These are phyloP conservation scores for Corythornis vintsioides DNA, from an alignment of 2,113 vertebrate species.

Conservation along the genomic window DNA sequence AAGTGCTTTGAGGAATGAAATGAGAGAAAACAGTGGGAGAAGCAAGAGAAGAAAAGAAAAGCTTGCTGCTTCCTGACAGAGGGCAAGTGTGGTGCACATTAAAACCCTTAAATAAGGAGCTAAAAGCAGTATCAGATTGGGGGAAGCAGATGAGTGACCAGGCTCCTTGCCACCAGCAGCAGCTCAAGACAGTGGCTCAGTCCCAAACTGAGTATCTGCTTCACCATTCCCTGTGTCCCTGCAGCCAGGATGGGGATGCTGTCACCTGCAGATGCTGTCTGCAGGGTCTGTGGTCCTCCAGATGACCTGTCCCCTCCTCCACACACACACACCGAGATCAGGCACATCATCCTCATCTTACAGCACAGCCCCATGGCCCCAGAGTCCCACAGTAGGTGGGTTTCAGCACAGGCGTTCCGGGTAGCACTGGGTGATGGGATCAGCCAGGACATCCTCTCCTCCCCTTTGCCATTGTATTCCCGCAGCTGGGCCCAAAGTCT, in stretches of 20 bases:
- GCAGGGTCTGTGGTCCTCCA: not conserved
- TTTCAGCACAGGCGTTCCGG: not conserved
- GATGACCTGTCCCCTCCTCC: not conserved
- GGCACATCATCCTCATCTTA: not conserved
- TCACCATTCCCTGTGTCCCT: not conserved
- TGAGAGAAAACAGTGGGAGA: constrained; percentile 1
- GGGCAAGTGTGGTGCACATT: not conserved
- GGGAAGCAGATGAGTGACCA: not conserved
- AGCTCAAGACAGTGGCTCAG: not conserved
- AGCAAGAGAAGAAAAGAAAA: not conserved
- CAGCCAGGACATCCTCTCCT: not conserved
- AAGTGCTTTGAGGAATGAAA: constrained; percentile 11
- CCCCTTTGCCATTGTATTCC: not conserved
- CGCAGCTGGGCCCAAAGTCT: not conserved
- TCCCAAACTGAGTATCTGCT: not conserved
- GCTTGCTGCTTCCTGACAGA: not conserved
- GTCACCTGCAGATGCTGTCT: not conserved
- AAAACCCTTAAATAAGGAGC: not conserved
- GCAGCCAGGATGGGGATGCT: not conserved
- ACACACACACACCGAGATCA: not conserved
- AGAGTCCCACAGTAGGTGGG: not conserved
- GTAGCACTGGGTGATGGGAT: not conserved
- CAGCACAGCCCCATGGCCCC: fast-evolving
- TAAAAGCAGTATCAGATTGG: not conserved
- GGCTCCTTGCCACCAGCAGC: not conserved